Conservation (phyloP, 2,888 invertebrate species). For the Pseudolycoriella hygida region DNA sequence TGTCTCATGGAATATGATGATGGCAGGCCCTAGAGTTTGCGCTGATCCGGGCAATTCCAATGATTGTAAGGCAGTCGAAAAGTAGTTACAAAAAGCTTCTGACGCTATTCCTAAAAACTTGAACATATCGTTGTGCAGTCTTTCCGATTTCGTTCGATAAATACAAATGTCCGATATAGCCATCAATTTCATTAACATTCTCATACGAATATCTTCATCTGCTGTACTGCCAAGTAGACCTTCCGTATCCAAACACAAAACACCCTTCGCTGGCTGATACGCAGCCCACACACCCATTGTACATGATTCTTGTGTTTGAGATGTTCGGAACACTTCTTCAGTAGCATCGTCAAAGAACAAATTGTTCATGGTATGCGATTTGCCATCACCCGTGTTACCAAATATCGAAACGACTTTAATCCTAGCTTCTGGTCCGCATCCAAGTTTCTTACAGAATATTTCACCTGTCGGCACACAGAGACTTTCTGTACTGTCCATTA, state of each 20-base stretch:
- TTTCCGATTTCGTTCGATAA: slow-evolving; percentile 56
- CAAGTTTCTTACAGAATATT: slow-evolving; percentile 26
- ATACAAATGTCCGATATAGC: slow-evolving; percentile 67
- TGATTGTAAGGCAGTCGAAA: slow-evolving; percentile 35
- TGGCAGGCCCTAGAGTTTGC: slow-evolving; percentile 48
- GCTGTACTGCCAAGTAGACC: slow-evolving; percentile 43
- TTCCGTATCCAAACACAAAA: slow-evolving; percentile 63
- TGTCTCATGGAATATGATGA: slow-evolving; percentile 67
- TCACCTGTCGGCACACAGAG: slow-evolving; percentile 37
- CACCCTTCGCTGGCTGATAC: slow-evolving; percentile 42
- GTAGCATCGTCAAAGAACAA: slow-evolving; percentile 40
- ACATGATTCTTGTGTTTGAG: slow-evolving; percentile 40
- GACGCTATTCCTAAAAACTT: slow-evolving; percentile 61
- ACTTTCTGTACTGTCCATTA: slow-evolving; percentile 43
- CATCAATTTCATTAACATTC: slow-evolving; percentile 54
- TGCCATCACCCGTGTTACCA: slow-evolving; percentile 72
- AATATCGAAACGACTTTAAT: slow-evolving; percentile 70
- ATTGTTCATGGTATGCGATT: slow-evolving; percentile 62
- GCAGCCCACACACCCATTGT: slow-evolving; percentile 67
- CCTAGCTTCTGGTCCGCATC: slow-evolving; percentile 19
- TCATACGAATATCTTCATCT: slow-evolving; percentile 29
- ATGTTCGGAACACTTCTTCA: slow-evolving; percentile 31
- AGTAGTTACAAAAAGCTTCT: slow-evolving; percentile 53
- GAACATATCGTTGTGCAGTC: slow-evolving; percentile 58
- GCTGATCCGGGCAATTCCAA: slow-evolving; percentile 17